Evolutionary conservation across 2,113 vertebrate species (phyloP).

Genomic region (Hydropotes inermis): DNA sequence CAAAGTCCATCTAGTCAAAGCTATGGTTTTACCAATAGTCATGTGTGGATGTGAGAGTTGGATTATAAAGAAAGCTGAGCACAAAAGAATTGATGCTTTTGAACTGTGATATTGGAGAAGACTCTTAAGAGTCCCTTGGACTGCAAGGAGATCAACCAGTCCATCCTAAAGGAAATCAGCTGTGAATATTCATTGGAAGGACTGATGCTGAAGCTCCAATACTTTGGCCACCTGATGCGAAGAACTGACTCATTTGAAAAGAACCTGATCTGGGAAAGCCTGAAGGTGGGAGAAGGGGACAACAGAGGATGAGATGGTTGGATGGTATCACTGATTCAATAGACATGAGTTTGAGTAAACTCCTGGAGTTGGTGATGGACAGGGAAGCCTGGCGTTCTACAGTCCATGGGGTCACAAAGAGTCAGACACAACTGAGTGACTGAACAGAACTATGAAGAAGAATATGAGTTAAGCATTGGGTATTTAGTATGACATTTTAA

Average conservation of each 20-base stretch:
- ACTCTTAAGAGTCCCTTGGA: neutral
- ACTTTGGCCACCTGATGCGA: neutral
- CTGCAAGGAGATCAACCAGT: neutral
- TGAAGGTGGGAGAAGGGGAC: accelerated
- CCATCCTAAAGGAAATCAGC: neutral
- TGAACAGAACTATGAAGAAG: neutral
- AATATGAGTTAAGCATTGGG: neutral
- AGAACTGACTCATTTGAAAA: neutral
- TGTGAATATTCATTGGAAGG: neutral
- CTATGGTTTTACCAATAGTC: neutral
- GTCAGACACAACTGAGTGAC: neutral
- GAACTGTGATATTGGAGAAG: neutral
- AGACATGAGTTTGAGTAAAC: neutral
- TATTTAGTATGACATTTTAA: neutral
- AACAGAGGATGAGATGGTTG: neutral
- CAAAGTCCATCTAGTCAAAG: neutral
- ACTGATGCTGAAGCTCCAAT: neutral
- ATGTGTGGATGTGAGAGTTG: neutral
- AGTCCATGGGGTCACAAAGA: neutral
- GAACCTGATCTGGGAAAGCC: neutral
- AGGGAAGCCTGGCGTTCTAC: neutral
- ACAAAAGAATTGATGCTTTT: neutral
- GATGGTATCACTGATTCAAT: neutral
- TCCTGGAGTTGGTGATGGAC: neutral
- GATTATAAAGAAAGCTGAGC: neutral